Evolutionary conservation across 2,797 vertebrate species (phyloP), one percentile per base, ranked within the genome.

Genomic region (Eulemur coronatus): DNA sequence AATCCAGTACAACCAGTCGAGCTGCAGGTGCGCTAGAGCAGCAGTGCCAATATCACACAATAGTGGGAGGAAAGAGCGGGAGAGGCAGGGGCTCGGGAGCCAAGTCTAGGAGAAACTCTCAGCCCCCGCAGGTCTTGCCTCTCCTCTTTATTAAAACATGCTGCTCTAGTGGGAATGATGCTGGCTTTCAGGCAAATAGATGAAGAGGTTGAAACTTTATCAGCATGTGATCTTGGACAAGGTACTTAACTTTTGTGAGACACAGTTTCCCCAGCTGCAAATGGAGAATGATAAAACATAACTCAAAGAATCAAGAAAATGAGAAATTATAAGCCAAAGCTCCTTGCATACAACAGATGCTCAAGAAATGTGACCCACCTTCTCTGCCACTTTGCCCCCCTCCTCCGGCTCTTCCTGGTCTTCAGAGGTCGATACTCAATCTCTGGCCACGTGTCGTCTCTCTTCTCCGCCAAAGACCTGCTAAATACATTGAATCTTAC

Each of bases 41-140:
- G 3, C 17, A 72, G 8, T 28, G 3, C 4, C 55, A 63, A 76
- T 1, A 9, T 28, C 22, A 33, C 20, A 15, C 2, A 78, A 33
- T 12, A 30, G 33, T 5, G 18, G 24, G 46, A 65, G 18, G 38
- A 26, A 61, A 18, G 4, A 9, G 8, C 2, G 6, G n/a, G 28
- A 4, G 0, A n/a, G 3, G 6, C 14, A 7, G 1, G 38, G 22
- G 18, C 67, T 33, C 13, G 7, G 13, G 14, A 55, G 9, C 26
- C 55, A 0, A 8, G 9, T 30, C 28, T 33, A 0, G 35, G 26
- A 2, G 5, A 76, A 88, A 38, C 30, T 24, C 46, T 41, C 20
- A 3, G 33, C 15, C 18, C 76, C 43, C 57, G 4, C 10, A 26
- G 28, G 46, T 46, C 41, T 35, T 48, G n/a, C 33, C 18, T 55